Evolutionary conservation across 2,888 invertebrate genomes (phyloP), one percentile per base, ranked within the genome.

Genomic region (Epirrhoe alternata): DNA sequence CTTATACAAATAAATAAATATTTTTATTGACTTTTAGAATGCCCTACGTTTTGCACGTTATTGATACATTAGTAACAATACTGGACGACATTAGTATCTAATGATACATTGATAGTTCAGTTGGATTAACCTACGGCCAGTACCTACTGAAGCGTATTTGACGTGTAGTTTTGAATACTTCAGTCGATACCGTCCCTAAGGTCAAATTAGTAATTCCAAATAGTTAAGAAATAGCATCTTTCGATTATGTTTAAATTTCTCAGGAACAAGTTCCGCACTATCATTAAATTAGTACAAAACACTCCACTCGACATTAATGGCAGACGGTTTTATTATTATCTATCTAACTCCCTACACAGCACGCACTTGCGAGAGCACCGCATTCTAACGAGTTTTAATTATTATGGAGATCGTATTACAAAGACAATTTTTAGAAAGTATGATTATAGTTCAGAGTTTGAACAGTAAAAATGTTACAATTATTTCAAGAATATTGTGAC

Each of bases 1-100:
- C 84, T 87, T 89, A 89, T 79, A 73, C 30, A 82, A 82, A 87
- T 85, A 87, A 88, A 88, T 87, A 86, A 79, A 75, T 73, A 77
- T 45, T 74, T 74, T 70, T 69, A 71, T 72, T 74, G 74, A 71
- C 74, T 74, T 68, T 71, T 66, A 56, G 71, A 69, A 71, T 66
- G 72, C 72, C 62, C 61, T 31, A 50, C 38, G 42, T 17, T 16
- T 38, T 10, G 56, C 35, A 55, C 31, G 49, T 17, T 38, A 33
- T 12, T 50, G 12, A 33, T 53, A 31, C 6, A 52, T 16, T 17
- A 6, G 12, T 35, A 24, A 50, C 33, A 38, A 38, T 55, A 50
- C n/a, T 55, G 55, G 55, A 55, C 61, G 33, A 38, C 42, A 38
- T 53, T 14, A 17, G 17, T 49, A 38, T 35, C 42, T 1, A 24